These are phyloP conservation scores for Paratilapia polleni DNA, from an alignment of 2,113 vertebrate genomes.

Conservation along the genomic window DNA sequence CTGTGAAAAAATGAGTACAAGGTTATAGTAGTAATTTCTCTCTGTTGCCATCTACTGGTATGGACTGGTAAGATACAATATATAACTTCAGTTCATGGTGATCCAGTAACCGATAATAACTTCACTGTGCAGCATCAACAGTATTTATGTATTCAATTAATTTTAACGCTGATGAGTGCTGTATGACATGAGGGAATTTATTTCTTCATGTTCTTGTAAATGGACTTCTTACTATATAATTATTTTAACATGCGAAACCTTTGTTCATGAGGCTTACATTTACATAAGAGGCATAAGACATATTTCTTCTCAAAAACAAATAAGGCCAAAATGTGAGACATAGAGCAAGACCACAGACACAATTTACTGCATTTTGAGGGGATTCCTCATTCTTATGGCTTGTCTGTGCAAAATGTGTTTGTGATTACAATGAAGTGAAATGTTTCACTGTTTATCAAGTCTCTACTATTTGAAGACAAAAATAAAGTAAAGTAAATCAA, in stretches of 20 bases:
- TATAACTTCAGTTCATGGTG: not conserved
- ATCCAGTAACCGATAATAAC: not conserved
- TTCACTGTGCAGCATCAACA: not conserved
- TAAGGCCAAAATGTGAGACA: not conserved
- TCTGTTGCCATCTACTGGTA: slow-evolving; percentile 68
- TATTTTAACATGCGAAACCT: not conserved
- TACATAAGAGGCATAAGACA: not conserved
- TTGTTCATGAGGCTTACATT: not conserved
- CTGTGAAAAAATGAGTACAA: slow-evolving; percentile 67
- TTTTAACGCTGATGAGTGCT: slow-evolving; percentile 3
- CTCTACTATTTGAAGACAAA: not conserved
- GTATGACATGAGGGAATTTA: not conserved
- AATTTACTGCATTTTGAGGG: not conserved
- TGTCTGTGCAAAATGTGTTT: not conserved
- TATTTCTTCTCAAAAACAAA: not conserved
- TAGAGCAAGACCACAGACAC: not conserved
- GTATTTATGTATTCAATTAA: not conserved
- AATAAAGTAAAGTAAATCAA: not conserved
- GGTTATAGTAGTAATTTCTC: slow-evolving; percentile 39
- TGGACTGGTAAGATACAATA: not conserved
- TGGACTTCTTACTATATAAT: not conserved
- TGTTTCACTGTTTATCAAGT: not conserved
- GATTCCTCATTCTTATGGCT: not conserved
- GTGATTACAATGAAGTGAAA: not conserved
- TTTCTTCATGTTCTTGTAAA: not conserved